A percentile compares a stretch with the other conserved stretches of the same genome.
phyloP scores from a whole-genome alignment of 2,113 vertebrate species.

The Smithornis capensis region DNA sequence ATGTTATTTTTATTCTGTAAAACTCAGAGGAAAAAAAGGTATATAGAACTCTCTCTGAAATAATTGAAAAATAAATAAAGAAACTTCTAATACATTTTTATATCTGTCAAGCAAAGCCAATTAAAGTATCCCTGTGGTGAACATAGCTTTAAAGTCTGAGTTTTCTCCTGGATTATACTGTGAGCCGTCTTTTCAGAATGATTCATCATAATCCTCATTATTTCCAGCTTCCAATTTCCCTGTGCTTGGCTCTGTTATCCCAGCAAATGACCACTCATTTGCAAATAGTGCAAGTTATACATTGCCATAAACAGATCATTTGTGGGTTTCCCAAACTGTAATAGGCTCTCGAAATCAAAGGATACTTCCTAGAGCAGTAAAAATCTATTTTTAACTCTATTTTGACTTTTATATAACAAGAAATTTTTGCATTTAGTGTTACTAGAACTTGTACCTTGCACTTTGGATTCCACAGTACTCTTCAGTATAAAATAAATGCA shows the following conservation, averaged over 20 bases:
- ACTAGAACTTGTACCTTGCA: background rate
- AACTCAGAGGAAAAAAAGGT: background rate
- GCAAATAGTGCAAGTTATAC: background rate
- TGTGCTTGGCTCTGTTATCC: background rate
- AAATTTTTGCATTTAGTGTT: background rate
- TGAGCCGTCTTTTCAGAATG: background rate
- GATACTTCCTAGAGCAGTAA: background rate
- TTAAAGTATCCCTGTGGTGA: background rate
- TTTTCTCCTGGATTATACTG: background rate
- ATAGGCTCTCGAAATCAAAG: background rate
- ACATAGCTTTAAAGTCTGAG: background rate
- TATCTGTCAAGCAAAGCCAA: conserved; percentile 2
- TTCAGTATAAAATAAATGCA: background rate
- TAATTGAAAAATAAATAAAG: background rate
- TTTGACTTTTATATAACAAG: background rate
- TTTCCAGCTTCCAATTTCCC: background rate
- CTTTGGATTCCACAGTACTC: background rate
- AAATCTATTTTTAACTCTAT: background rate
- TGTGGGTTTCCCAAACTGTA: background rate
- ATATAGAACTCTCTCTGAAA: background rate
- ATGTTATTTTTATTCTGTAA: background rate
- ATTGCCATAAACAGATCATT: background rate
- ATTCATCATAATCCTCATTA: conserved; percentile 34
- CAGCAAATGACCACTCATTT: background rate
- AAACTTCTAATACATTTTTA: background rate